phyloP scores from a whole-genome alignment of 2,888 invertebrate species.

The Asteroscopus sphinx region DNA sequence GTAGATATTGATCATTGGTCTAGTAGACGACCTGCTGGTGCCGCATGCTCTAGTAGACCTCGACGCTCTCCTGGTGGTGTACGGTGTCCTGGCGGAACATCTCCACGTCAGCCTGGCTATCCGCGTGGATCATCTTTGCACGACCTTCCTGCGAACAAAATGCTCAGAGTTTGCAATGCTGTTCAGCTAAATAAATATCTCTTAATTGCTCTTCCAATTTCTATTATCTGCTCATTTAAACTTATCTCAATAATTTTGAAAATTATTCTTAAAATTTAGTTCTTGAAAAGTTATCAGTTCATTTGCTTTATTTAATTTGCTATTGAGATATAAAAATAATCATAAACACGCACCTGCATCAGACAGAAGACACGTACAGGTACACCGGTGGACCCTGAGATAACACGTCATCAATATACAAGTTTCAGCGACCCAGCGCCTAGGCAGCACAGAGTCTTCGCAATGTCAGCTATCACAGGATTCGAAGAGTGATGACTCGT shows the following conservation, averaged over 20 bases:
- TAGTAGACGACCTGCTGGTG: background rate
- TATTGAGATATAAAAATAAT: background rate
- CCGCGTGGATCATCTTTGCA: conserved; percentile 91
- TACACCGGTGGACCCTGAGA: conserved; percentile 32
- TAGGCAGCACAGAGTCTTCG: no score
- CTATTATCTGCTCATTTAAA: no score
- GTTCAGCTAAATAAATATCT: background rate
- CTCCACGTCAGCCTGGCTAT: conserved; percentile 93
- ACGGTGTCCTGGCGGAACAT: conserved; percentile 93
- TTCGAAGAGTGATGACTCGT: no score
- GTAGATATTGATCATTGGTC: background rate
- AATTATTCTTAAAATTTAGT: no score
- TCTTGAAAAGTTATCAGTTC: no score
- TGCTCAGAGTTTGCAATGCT: background rate
- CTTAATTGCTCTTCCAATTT: no score
- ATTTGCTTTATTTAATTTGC: background rate
- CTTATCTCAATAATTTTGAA: no score
- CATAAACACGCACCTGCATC: conserved; percentile 17
- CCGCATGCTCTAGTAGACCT: conserved; percentile 76
- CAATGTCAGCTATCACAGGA: no score
- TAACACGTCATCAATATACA: conserved; percentile 1
- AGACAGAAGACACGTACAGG: conserved; percentile 35
- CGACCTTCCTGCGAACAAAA: conserved; percentile 77
- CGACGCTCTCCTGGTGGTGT: conserved; percentile 87
- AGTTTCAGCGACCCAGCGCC: no score